A percentile compares a stretch with the other conserved stretches of the same genome.
Evolutionary conservation across 2,797 vertebrate genomes (phyloP).

Genomic region (Diplodus sargus): DNA sequence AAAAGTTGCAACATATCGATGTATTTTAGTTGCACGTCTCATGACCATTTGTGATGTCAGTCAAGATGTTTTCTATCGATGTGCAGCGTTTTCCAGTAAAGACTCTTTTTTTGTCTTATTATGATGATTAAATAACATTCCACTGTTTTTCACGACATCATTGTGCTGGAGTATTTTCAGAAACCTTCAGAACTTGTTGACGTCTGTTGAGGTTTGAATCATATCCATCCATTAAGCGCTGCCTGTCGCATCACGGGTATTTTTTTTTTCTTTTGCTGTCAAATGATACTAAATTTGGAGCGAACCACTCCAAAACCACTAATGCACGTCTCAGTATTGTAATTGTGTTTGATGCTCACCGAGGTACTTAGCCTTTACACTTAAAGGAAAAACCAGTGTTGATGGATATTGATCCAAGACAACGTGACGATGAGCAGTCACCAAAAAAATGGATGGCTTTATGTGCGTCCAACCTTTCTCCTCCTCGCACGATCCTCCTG

Average conservation of each 20-base stretch:
- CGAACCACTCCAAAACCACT: slow-evolving; percentile 69
- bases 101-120: no score
- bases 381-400: slow-evolving; percentile 60
- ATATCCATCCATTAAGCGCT: slow-evolving; percentile 40
- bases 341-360: slow-evolving; percentile 61
- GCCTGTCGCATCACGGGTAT: slow-evolving; percentile 11
- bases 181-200: slow-evolving; percentile 22
- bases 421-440: slow-evolving; percentile 35
- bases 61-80: no score
- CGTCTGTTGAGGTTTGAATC: slow-evolving; percentile 33
- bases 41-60: no score
- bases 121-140: no score
- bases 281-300: slow-evolving; percentile 55
- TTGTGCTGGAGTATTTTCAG: neutral
- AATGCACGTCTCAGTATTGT: slow-evolving; percentile 55
- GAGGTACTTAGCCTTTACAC: slow-evolving; percentile 69
- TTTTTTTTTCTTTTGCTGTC: slow-evolving; percentile 11
- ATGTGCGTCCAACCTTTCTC: neutral
- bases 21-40: no score
- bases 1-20: no score
- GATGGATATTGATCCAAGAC: slow-evolving; percentile 74
- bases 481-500: neutral
- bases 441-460: slow-evolving; percentile 5
- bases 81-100: no score
- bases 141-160: no score